These are phyloP conservation scores for Cyclophora albipunctata DNA, from an alignment of 2,888 invertebrate genomes.

Conservation along the genomic window DNA sequence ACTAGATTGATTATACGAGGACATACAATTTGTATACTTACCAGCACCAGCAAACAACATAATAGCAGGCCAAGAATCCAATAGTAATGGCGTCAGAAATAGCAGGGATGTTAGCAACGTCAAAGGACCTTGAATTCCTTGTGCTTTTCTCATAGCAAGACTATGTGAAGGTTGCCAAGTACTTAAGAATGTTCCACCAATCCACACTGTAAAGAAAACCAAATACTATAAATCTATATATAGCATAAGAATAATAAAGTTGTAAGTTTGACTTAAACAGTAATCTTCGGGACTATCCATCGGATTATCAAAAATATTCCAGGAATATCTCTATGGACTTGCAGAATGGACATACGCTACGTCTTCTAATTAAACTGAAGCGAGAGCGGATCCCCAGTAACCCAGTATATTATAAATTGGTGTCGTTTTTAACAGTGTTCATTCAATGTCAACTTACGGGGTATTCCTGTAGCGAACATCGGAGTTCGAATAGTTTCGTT, in stretches of 20 bases:
- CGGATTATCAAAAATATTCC: too few species aligned
- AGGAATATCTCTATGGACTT: too few species aligned
- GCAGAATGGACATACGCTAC: too few species aligned
- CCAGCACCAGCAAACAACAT: constrained; percentile 77
- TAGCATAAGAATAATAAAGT: too few species aligned
- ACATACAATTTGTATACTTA: constrained; percentile 26
- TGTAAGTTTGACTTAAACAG: too few species aligned
- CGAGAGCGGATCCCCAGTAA: too few species aligned
- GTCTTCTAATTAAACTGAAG: too few species aligned
- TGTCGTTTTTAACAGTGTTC: not conserved
- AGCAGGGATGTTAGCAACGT: constrained; percentile 65
- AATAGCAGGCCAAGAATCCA: constrained; percentile 78
- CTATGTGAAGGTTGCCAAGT: constrained; percentile 73
- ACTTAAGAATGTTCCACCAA: constrained; percentile 65
- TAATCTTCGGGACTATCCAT: too few species aligned
- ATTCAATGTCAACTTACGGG: constrained; percentile 34
- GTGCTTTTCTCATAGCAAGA: constrained; percentile 45
- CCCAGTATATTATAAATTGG: not conserved
- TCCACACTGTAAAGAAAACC: constrained; percentile 56
- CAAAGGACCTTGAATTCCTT: constrained; percentile 50
- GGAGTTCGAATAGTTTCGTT: constrained; percentile 46
- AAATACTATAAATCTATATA: not conserved
- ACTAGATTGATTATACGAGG: too few species aligned
- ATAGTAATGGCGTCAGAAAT: constrained; percentile 73
- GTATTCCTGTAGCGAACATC: constrained; percentile 57